phyloP scores from a whole-genome alignment of 2,888 invertebrate genomes.

The Sepiola atlantica region DNA sequence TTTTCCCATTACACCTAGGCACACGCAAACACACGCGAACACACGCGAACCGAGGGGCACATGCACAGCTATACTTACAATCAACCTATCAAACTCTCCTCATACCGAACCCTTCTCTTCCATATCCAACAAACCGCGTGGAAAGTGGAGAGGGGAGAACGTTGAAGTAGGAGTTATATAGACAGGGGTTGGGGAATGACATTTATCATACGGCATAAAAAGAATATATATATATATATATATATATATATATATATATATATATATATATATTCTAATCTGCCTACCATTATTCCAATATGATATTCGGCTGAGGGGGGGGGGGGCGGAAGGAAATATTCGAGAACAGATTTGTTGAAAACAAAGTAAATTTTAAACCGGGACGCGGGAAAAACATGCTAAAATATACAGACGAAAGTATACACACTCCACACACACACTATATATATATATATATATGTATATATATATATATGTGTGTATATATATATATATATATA shows the following conservation, averaged over 20 bases:
- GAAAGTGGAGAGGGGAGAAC: background rate
- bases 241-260: background rate
- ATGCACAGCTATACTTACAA: background rate
- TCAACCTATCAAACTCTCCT: background rate
- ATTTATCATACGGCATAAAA: background rate
- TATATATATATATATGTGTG: background rate
- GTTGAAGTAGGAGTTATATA: background rate
- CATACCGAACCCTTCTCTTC: background rate
- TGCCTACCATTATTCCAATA: background rate
- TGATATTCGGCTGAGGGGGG: background rate
- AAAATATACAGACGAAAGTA: background rate
- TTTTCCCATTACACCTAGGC: background rate
- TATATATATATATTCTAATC: background rate
- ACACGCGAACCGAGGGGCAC: background rate
- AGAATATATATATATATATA: no score
- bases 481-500: background rate
- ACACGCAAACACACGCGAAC: background rate
- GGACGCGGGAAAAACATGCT: background rate
- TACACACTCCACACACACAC: background rate
- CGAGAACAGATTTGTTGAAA: background rate
- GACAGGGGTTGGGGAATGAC: background rate
- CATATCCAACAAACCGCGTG: background rate
- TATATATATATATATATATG: background rate
- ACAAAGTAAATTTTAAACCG: background rate
- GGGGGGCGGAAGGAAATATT: background rate